Percentiles rank a stretch among this genome's conserved stretches.
Evolutionary conservation across 2,888 invertebrate genomes (phyloP).

Genomic region (Xestobium rufovillosum): DNA sequence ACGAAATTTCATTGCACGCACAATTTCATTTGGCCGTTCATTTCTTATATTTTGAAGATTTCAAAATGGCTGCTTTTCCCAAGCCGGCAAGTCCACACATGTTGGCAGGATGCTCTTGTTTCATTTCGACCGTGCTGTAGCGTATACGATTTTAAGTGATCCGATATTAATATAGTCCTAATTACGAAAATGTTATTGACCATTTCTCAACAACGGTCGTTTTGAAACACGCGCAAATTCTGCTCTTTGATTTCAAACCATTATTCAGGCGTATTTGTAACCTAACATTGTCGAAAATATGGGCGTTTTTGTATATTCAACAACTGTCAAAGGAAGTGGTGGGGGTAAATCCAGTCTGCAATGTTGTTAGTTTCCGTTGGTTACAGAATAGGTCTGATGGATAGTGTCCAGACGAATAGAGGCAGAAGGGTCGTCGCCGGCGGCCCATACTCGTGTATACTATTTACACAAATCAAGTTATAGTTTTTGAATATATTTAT

Average conservation of each 20-base stretch:
- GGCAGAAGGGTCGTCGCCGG: constrained; percentile 22
- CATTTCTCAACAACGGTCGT: neutral
- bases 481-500: constrained; percentile 30
- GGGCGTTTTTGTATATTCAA: too few species aligned
- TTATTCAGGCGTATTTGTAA: too few species aligned
- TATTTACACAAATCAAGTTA: constrained; percentile 32
- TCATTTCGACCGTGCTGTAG: neutral
- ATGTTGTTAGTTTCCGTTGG: too few species aligned
- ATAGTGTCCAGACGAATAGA: neutral
- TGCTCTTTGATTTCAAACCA: constrained; percentile 1
- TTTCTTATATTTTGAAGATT: too few species aligned
- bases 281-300: too few species aligned
- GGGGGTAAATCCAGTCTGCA: too few species aligned
- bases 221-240: too few species aligned
- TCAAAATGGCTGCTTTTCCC: too few species aligned
- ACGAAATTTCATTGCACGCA: too few species aligned
- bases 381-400: too few species aligned
- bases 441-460: constrained; percentile 29
- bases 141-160: neutral
- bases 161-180: constrained; percentile 1
- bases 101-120: neutral
- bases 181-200: neutral
- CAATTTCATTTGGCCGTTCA: too few species aligned
- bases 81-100: neutral
- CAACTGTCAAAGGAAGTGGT: too few species aligned